A percentile compares a stretch with the other conserved stretches of the same genome.
Evolutionary conservation across 1,140 invertebrate species (phyloP).

Genomic region (Araneus ventricosus): DNA sequence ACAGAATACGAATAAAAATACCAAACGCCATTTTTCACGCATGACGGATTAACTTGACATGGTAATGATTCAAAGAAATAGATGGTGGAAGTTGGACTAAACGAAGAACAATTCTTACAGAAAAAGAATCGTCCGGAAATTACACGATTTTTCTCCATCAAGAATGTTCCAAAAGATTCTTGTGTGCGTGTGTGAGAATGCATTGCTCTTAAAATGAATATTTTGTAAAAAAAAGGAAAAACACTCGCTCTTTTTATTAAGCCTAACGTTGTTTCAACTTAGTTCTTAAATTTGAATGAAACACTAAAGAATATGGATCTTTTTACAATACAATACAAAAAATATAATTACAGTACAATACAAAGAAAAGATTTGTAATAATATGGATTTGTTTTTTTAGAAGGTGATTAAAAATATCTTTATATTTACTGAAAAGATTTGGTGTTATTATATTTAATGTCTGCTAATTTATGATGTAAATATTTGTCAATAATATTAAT

Average conservation of each 20-base stretch:
- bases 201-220: neutral
- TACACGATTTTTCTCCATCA: neutral
- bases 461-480: too few species aligned
- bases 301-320: too few species aligned
- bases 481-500: too few species aligned
- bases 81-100: neutral
- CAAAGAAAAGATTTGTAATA: too few species aligned
- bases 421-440: too few species aligned
- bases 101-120: neutral
- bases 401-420: too few species aligned
- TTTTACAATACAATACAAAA: too few species aligned
- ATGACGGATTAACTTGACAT: slow-evolving; percentile 1
- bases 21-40: neutral
- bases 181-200: neutral
- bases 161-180: neutral
- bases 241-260: neutral
- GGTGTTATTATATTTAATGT: too few species aligned
- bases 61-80: slow-evolving; percentile 15
- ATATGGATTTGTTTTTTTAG: too few species aligned
- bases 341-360: too few species aligned
- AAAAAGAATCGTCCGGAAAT: neutral
- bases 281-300: neutral
- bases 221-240: neutral
- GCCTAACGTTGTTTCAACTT: neutral
- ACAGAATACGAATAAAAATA: neutral